Base-by-base conservation (phyloP, 2,113 vertebrate species). In the Scalopus aquaticus region DNA sequence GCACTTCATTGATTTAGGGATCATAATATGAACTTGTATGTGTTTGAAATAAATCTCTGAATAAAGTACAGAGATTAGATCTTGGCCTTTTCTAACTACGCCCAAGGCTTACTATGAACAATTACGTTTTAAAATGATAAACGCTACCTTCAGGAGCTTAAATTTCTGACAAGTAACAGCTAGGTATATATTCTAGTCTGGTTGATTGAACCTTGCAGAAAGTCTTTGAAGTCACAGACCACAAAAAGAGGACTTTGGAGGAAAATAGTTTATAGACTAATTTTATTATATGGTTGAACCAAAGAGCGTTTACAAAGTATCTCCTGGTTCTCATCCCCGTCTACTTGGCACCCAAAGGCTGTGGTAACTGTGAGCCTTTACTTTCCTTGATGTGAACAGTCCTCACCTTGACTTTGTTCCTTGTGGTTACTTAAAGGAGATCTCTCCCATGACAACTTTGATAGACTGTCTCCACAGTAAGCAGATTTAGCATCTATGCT, bases 101-200 rank as follows among this genome's bases (percentile, higher is more conserved):
- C 73, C n/a, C 20, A 76, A 77, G 12, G 32, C 79, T 80, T 84
- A 80, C 44, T 77, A 78, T 46, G 19, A 86, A 94, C 56, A 91
- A 28, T 78, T 79, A 58, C 64, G 20, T 30, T 70, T 91, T 93
- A 74, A 96, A 89, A 89, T 72, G 56, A 90, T 70, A 32, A 94
- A n/a, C n/a, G 19, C 30, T 74, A 82, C 35, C 76, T 32, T 72
- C 0, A 74, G 37, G 28, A 88, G 26, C 56, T 91, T 78, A 56
- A 20, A 83, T 54, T 94, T 92, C 39, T 77, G 37, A 64, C 26
- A 73, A 85, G 51, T 39, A 80, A 64, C 24, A 60, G 54, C 44
- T 35, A 49, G 54, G 46, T 54, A 78, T 72, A 83, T 76, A 93
- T 56, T 84, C 62, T 82, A 73, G 13, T 77, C 22, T 88, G 39